A percentile compares a stretch with the other conserved stretches of the same genome.
Evolutionary conservation across 2,888 invertebrate genomes (phyloP).

Genomic region (Halictus quadricinctus): DNA sequence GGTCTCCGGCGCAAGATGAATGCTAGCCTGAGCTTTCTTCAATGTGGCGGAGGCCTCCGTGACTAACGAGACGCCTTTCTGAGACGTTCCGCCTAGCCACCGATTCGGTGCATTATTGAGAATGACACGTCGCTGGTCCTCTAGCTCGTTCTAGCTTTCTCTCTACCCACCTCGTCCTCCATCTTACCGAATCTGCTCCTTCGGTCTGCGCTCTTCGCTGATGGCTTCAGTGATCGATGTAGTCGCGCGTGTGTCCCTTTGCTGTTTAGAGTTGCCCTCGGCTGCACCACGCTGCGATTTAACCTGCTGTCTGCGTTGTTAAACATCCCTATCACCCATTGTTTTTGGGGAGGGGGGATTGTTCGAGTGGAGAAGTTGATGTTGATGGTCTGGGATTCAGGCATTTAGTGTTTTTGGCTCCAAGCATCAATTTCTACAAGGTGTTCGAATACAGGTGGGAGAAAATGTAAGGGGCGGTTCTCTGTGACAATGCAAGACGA

Average conservation of each 20-base stretch:
- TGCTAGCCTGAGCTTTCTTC: constrained; percentile 22
- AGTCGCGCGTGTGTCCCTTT: background rate
- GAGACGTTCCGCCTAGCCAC: background rate
- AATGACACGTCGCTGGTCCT: background rate
- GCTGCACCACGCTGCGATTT: no score
- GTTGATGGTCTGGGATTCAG: no score
- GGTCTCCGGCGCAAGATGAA: constrained; percentile 30
- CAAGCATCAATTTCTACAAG: no score
- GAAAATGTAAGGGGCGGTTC: no score
- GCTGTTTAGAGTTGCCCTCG: background rate
- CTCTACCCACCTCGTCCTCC: background rate
- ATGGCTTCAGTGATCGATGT: background rate
- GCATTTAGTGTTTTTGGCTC: no score
- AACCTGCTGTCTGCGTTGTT: background rate
- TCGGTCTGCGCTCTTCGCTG: background rate
- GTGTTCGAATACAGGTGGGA: no score
- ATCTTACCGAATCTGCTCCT: background rate
- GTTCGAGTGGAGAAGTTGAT: no score
- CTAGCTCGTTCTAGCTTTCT: background rate
- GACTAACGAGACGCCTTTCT: background rate
- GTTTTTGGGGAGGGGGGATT: background rate
- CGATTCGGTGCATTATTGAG: constrained; percentile 18
- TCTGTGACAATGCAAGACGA: no score
- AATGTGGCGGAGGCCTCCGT: background rate
- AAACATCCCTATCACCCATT: background rate